Evolutionary conservation across 2,797 vertebrate genomes (phyloP), one percentile per base, ranked within the genome.

Genomic region (Clangula hyemalis): DNA sequence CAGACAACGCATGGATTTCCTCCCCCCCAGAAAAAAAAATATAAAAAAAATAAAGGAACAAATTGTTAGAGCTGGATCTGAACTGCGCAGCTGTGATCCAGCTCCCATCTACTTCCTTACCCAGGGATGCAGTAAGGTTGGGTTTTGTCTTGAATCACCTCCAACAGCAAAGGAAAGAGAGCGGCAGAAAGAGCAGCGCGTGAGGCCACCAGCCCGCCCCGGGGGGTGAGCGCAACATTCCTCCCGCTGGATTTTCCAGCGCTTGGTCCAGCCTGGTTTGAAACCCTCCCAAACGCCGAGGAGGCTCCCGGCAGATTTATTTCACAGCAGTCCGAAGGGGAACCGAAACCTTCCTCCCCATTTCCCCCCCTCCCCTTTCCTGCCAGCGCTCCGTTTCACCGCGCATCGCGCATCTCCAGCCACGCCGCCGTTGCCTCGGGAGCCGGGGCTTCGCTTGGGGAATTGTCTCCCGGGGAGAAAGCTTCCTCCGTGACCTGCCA

Each of bases 401-500:
- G 19, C 70, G 2, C 0, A 4, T 38, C 93, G 79, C 78, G 27
- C 36, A 62, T 89, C 88, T 56, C 65, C 80, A 89, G 87, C 3
- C 77, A 3, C 0, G 9, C 54, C 0, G 9, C 54, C 17, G 83
- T 2, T 89, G 93, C 87, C 1, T 11, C 41, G 47, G 64, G 30
- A 80, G 69, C 2, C 4, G 57, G 57, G 79, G 1, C 22, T 77
- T 47, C 24, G 9, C 58, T 11, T 36, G 91, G 73, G 85, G 83
- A 71, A 65, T 10, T 4, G 66, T 39, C 75, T 84, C 84, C 87
- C 2, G 2, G 77, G 90, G 80, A 92, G 91, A 72, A 88, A 57
- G 84, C 71, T 85, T 73, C 95, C 92, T 60, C 57, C 25, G 5
- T 77, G 90, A 61, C 86, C 95, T 85, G 94, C 75, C 95, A 82